Percentiles rank a stretch among this genome's conserved stretches.
Conservation (phyloP, 1,140 invertebrate species). For the Parasteatoda tepidariorum region DNA sequence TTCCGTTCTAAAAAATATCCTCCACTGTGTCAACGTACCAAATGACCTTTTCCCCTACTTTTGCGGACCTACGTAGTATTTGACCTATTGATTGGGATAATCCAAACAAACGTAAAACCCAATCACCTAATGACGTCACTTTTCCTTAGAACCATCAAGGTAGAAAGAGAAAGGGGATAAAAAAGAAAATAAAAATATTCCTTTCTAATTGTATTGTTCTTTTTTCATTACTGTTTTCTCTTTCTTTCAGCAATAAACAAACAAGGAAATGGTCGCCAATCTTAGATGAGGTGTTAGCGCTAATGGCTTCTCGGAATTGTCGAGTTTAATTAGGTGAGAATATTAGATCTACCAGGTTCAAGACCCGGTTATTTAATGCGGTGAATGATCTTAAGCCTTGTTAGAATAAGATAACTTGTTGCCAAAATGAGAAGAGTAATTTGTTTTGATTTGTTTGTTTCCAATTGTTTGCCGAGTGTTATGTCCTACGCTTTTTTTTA, state of each 20-base stretch:
- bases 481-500: too few species aligned
- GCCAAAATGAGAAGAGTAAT: too few species aligned
- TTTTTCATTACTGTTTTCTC: neutral
- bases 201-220: neutral
- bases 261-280: neutral
- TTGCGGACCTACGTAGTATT: neutral
- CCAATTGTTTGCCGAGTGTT: neutral
- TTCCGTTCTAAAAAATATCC: too few species aligned
- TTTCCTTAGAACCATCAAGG: neutral
- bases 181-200: neutral
- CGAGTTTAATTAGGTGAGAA: neutral
- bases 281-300: neutral
- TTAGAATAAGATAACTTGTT: neutral
- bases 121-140: neutral
- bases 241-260: neutral
- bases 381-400: neutral
- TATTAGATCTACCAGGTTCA: neutral
- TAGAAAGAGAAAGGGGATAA: neutral
- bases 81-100: neutral
- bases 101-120: neutral
- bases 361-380: neutral
- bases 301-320: neutral
- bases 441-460: too few species aligned
- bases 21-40: neutral
- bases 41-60: neutral